A percentile compares a stretch with the other conserved stretches of the same genome.
Evolutionary conservation across 2,113 vertebrate genomes (phyloP).

Genomic region (Pseudorasbora parva): DNA sequence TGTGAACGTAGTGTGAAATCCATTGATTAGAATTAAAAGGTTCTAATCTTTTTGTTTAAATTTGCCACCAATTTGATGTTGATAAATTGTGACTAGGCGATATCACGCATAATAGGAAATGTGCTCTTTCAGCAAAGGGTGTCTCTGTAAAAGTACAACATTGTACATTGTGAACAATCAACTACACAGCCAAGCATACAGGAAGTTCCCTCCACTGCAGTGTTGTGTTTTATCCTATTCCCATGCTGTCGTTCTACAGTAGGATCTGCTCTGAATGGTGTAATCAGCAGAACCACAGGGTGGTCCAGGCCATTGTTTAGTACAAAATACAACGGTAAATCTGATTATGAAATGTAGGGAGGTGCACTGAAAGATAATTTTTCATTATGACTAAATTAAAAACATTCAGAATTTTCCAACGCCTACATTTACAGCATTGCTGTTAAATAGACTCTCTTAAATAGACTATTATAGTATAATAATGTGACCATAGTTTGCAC

Average conservation of each 20-base stretch:
- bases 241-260: background rate
- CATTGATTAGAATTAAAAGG: too few relatives aligned
- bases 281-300: conserved; percentile 8
- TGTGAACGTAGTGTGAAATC: too few relatives aligned
- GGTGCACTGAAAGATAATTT: background rate
- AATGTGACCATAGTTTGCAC: background rate
- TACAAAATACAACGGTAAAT: background rate
- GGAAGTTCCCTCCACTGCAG: conserved; percentile 1
- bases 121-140: background rate
- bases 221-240: background rate
- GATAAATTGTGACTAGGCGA: too few relatives aligned
- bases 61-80: too few relatives aligned
- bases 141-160: background rate
- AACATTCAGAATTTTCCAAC: background rate
- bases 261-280: conserved; percentile 23
- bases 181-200: background rate
- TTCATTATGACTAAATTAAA: background rate
- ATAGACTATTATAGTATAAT: background rate
- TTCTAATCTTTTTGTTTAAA: too few relatives aligned
- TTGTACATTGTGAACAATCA: conserved; percentile 11
- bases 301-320: conserved; percentile 22
- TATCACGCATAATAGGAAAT: background rate
- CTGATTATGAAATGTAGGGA: background rate
- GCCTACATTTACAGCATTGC: background rate
- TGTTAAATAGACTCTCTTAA: background rate